Conservation (phyloP, 2,888 invertebrate genomes). For the Pristionchus entomophagus region DNA sequence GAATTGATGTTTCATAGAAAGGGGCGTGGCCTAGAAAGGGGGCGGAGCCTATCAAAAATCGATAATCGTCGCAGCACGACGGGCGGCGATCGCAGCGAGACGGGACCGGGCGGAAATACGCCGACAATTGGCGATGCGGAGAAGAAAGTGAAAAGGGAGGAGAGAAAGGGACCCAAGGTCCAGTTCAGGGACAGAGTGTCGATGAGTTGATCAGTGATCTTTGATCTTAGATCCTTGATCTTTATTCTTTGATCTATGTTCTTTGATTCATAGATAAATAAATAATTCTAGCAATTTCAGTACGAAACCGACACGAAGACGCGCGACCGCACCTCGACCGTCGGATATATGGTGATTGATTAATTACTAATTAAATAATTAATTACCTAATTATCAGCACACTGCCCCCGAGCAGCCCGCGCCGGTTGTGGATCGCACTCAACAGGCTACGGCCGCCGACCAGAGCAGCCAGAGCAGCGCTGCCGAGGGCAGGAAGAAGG, state of each 20-base stretch:
- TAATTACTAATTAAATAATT: neutral
- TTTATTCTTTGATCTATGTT: neutral
- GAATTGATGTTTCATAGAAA: too few relatives aligned
- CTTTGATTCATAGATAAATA: neutral
- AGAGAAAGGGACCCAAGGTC: neutral
- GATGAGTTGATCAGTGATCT: neutral
- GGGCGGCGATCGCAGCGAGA: neutral
- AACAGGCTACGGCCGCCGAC: neutral
- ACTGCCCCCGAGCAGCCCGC: slow-evolving; percentile 9
- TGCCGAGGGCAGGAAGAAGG: neutral
- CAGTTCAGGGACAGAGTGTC: slow-evolving; percentile 23
- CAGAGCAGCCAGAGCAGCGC: too few relatives aligned
- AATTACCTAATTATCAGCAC: neutral
- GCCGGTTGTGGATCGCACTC: neutral
- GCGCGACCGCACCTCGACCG: slow-evolving; percentile 17
- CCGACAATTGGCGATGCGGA: neutral
- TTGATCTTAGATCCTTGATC: neutral
- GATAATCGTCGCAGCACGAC: neutral
- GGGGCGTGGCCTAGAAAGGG: too few relatives aligned
- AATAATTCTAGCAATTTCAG: neutral
- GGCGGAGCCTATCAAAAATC: too few relatives aligned
- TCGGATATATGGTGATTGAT: neutral
- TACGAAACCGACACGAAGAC: slow-evolving; percentile 34
- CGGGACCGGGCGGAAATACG: neutral
- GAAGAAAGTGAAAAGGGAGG: neutral